Evolutionary conservation across 1,140 invertebrate genomes (phyloP).

Genomic region (Maconellicoccus hirsutus): DNA sequence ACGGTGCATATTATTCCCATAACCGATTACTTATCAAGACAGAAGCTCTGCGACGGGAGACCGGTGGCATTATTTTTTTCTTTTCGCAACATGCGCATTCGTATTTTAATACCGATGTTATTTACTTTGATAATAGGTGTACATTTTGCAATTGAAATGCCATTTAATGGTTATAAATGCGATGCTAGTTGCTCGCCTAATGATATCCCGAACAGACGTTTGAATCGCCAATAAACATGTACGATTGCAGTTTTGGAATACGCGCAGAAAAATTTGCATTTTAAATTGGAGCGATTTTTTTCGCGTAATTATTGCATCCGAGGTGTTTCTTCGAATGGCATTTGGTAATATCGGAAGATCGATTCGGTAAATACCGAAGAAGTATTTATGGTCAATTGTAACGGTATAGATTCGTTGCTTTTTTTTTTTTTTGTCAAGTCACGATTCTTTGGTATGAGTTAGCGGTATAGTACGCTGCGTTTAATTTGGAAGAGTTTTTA

Average conservation of each 20-base stretch:
- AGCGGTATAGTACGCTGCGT: background rate
- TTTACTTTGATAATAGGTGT: background rate
- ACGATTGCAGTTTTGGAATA: background rate
- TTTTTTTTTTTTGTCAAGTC: background rate
- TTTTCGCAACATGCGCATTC: background rate
- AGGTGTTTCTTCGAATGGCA: too few relatives aligned
- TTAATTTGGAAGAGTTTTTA: background rate
- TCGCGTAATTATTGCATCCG: too few relatives aligned
- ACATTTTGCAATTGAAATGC: slow-evolving; percentile 7
- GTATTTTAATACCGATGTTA: background rate
- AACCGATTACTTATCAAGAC: background rate
- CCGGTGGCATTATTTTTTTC: background rate
- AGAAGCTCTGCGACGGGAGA: background rate
- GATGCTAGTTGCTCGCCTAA: background rate
- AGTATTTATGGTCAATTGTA: background rate
- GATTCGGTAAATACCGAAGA: background rate
- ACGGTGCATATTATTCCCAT: background rate
- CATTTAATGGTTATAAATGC: background rate
- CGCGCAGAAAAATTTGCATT: background rate
- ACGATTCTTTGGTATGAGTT: background rate
- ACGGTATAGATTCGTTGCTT: background rate
- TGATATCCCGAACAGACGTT: background rate
- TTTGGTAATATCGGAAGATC: too few relatives aligned
- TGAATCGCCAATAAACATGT: slow-evolving; percentile 3
- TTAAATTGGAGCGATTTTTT: background rate